Evolutionary conservation across 2,888 invertebrate genomes (phyloP).

Genomic region (Caenorhabditis plicata): DNA sequence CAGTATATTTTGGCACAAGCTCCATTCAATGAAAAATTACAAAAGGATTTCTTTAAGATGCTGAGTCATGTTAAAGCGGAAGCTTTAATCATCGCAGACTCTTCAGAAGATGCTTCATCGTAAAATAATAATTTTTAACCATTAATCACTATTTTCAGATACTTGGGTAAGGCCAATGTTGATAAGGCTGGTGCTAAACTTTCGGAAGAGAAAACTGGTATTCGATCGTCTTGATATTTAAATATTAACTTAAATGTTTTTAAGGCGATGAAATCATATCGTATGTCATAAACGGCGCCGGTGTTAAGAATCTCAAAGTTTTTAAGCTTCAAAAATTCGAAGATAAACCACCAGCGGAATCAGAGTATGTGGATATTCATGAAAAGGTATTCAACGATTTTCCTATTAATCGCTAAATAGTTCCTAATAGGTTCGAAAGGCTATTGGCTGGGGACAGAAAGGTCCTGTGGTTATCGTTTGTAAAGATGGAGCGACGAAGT

Average conservation of each 20-base stretch:
- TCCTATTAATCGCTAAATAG: too few relatives aligned
- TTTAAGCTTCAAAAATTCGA: conserved; percentile 4
- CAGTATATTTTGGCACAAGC: conserved; percentile 34
- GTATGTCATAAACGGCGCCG: conserved; percentile 2
- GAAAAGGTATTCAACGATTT: too few relatives aligned
- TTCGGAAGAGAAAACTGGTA: not conserved
- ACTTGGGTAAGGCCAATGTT: not conserved
- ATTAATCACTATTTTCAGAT: not conserved
- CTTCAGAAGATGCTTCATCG: conserved; percentile 8
- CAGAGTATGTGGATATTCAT: conserved; percentile 10
- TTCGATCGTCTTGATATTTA: too few relatives aligned
- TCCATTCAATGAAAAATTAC: conserved; percentile 5
- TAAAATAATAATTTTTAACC: not conserved
- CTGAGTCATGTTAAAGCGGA: conserved; percentile 19
- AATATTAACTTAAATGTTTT: not conserved
- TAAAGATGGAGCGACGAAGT: conserved; percentile 32
- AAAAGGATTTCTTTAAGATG: conserved; percentile 25
- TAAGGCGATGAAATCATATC: conserved; percentile 3
- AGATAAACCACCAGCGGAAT: not conserved
- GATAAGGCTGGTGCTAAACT: not conserved
- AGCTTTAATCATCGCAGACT: conserved; percentile 13
- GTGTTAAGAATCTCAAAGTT: conserved; percentile 7
- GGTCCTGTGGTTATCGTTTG: conserved; percentile 23
- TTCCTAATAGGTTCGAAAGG: conserved; percentile 22
- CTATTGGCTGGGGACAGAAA: conserved; percentile 15